Base-by-base conservation (phyloP, 2,888 invertebrate species). In the Thymelicus sylvestris region DNA sequence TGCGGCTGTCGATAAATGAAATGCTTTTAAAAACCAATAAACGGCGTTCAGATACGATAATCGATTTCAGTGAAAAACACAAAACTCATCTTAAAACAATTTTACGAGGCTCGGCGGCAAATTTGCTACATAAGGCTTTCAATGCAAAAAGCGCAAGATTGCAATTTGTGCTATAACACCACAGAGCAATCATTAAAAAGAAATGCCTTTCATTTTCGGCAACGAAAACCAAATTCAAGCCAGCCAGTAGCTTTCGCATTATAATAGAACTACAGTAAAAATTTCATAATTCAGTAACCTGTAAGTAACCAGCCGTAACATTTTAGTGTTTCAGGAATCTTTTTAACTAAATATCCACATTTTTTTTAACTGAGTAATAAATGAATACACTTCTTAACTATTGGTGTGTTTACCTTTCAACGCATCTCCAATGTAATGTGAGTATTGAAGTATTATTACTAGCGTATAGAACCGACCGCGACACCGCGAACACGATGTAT, bases 1-100 rank as follows among this genome's bases (percentile, higher is more conserved):
- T 66, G 15, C 55, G 61, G 13, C n/a, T 65, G 44, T 15, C 65
- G 50, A 65, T 70, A 70, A 65, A 65, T 50, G 52, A 70, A 66
- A 71, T 55, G 71, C 61, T 61, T 71, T 71, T 71, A 71, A 71
- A 71, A 71, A 71, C 66, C 71, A 47, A 71, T 71, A 71, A 65
- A 61, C 66, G 44, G n/a, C 61, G 50, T 65, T 71, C 66, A 44
- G 71, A 66, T 47, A 66, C 66, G 61, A 52, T 71, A 71, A 71
- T 71, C 71, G 71, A 66, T 71, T 66, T 66, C 52, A 39, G 31
- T 61, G 66, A 66, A 66, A 71, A 71, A 44, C 57, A 38, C 7
- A 57, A 48, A 71, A 61, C 66, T 65, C 64, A 61, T 63, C 63
- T 66, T 55, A 62, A 66, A 71, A 71, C 71, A 47, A 66, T 71